Base-by-base conservation (phyloP, 2,113 vertebrate genomes). In the Chiloscyllium plagiosum region DNA sequence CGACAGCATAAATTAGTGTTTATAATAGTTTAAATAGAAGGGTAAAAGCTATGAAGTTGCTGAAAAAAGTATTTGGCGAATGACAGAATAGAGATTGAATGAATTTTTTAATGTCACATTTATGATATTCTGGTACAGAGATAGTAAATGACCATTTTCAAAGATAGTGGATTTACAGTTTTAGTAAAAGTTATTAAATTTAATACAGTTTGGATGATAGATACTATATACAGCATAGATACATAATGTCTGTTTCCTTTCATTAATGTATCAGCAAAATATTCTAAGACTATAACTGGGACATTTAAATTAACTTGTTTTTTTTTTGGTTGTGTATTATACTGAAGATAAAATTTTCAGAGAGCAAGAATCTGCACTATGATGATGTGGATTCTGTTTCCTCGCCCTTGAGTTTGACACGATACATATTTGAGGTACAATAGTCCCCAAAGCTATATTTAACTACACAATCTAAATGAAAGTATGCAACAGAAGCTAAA, bases 321-420 rank as follows among this genome's bases (percentile, higher is more conserved):
- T 2, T 61, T 70, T 94, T 94, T 70, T 94, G 69, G 47, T 94
- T 7, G 61, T 68, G 65, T 20, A 66, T 66, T 6, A 50, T 37
- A 24, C 69, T 72, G 26, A 20, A 95, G 42, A 95, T 95, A 52
- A 90, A 72, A 12, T 24, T 93, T 66, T 69, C 52, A 66, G 24
- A 52, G 72, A 72, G 50, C 42, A 72, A 42, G 26, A 69, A 95
- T 66, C 65, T 37, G 69, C 94, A 76, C 15, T 52, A 24, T 72
- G 69, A 24, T 15, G 12, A 22, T 42, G 80, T 42, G 80, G 37
- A 47, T 83, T 83, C 42, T 19, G 47, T 95, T 72, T 42, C 94
- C 69, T 95, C 69, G 68, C 42, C 94, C 94, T 95, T 95, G 94
- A 95, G 72, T 47, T 70, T 95, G 42, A 47, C 94, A 95, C 42